These are phyloP conservation scores for Schizopygopsis pylzovi DNA, from an alignment of 2,797 vertebrate species.

Conservation along the genomic window DNA sequence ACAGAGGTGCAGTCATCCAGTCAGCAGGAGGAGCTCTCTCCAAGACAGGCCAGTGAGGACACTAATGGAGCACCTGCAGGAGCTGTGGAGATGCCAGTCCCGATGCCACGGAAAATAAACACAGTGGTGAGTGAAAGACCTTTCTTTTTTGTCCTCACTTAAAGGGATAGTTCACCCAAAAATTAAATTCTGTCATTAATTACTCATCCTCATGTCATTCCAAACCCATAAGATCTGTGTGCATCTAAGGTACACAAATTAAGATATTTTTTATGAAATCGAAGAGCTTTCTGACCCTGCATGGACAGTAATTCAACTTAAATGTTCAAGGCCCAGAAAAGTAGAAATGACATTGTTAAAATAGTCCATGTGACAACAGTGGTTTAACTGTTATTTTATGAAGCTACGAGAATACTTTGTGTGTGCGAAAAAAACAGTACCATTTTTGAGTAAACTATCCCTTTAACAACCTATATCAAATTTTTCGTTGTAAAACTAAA, in stretches of 20 bases:
- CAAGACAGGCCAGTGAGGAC: slow-evolving; percentile 83
- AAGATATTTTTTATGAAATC: background rate
- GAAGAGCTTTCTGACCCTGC: too few species aligned
- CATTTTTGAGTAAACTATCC: background rate
- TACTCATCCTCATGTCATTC: background rate
- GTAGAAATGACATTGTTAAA: background rate
- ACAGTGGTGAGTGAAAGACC: slow-evolving; percentile 74
- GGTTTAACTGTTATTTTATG: background rate
- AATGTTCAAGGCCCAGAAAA: background rate
- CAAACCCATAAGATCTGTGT: background rate
- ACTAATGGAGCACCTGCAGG: slow-evolving; percentile 78
- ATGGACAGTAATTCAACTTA: too few species aligned
- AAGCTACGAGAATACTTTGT: background rate
- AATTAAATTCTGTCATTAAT: too few species aligned
- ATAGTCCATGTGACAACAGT: background rate
- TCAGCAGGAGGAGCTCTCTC: slow-evolving; percentile 77
- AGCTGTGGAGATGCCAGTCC: slow-evolving; percentile 84
- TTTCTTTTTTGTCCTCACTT: background rate
- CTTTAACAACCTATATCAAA: background rate
- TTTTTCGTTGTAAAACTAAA: background rate
- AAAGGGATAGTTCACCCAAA: background rate
- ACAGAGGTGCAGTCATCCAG: slow-evolving; percentile 75
- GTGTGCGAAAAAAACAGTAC: background rate
- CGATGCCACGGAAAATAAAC: slow-evolving; percentile 88
- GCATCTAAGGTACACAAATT: background rate